Evolutionary conservation across 2,888 invertebrate genomes (phyloP).

Genomic region (Strigamia maritima): DNA sequence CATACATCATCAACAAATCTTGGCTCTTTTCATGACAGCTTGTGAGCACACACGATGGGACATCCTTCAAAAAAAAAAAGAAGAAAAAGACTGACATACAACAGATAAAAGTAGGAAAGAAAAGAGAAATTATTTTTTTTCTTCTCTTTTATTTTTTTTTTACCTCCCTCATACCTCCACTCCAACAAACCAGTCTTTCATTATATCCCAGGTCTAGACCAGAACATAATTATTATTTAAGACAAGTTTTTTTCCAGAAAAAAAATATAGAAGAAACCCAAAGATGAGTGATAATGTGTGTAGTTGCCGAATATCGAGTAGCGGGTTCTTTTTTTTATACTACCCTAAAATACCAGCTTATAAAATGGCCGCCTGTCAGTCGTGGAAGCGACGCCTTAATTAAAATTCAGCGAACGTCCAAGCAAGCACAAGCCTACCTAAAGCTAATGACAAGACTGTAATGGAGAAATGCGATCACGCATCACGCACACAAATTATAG

Average conservation of each 20-base stretch:
- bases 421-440: not conserved
- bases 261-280: not conserved
- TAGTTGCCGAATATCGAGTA: not conserved
- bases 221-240: not conserved
- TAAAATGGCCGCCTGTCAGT: not conserved
- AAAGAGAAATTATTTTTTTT: not conserved
- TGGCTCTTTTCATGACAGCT: not conserved
- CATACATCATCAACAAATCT: slow-evolving; percentile 19
- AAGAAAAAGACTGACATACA: not conserved
- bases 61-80: not conserved
- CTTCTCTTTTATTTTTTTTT: not conserved
- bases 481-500: not conserved
- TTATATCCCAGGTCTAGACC: not conserved
- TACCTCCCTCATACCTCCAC: not conserved
- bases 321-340: not conserved
- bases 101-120: not conserved
- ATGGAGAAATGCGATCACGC: not conserved
- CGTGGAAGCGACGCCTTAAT: not conserved
- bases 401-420: not conserved
- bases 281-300: not conserved
- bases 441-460: not conserved
- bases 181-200: not conserved
- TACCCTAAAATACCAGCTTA: not conserved
- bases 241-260: not conserved
- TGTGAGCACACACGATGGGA: slow-evolving; percentile 7